A percentile compares a stretch with the other conserved stretches of the same genome.
Conservation (phyloP, 2,888 invertebrate genomes). For the Sinopyrophorus schimmeli region DNA sequence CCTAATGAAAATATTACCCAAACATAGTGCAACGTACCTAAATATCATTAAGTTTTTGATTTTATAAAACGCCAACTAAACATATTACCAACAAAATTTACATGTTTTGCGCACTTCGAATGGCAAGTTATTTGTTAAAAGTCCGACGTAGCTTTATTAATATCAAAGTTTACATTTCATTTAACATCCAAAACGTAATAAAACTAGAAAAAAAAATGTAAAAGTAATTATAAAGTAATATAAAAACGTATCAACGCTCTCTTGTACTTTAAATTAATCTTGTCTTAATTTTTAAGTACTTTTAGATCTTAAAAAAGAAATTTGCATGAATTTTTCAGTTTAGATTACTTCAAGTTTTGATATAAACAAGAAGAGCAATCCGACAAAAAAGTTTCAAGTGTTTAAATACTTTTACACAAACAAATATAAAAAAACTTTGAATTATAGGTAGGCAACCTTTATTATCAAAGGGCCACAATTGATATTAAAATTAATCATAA, state of each 20-base stretch:
- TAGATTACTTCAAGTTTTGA: not conserved
- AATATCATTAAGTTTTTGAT: too few species aligned
- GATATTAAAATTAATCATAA: too few species aligned
- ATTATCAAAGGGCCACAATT: too few species aligned
- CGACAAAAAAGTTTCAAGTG: too few species aligned
- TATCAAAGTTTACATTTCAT: constrained; percentile 29
- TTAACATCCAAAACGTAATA: constrained; percentile 28
- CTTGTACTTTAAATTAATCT: constrained; percentile 28
- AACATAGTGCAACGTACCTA: not conserved
- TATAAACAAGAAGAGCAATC: too few species aligned
- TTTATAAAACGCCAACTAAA: too few species aligned
- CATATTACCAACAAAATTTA: too few species aligned
- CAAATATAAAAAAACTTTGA: too few species aligned
- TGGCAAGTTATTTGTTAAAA: too few species aligned
- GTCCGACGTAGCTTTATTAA: constrained; percentile 1
- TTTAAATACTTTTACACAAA: too few species aligned
- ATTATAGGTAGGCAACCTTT: too few species aligned
- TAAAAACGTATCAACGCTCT: constrained; percentile 29
- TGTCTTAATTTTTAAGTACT: constrained; percentile 27
- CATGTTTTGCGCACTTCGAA: too few species aligned
- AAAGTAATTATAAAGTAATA: constrained; percentile 35
- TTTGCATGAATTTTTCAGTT: constrained; percentile 23
- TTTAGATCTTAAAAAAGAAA: constrained; percentile 28
- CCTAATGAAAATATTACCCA: constrained; percentile 32
- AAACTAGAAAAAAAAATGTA: constrained; percentile 26